Base-by-base conservation (phyloP, 2,113 vertebrate species). In the Leptocoma aspasia region DNA sequence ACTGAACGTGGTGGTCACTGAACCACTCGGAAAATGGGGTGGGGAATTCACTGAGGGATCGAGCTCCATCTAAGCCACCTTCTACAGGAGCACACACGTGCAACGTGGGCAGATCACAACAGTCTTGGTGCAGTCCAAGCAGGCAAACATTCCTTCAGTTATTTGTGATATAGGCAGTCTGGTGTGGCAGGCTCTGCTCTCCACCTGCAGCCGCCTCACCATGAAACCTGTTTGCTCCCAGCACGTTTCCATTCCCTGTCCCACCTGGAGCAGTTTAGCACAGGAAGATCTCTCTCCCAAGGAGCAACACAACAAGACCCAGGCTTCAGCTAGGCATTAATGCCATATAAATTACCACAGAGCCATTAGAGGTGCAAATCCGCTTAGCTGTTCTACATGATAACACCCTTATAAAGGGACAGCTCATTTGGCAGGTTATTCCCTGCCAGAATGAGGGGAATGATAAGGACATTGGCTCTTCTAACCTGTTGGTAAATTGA, bases 311-410 rank as follows among this genome's bases (percentile, higher is more conserved):
- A 49, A 66, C 5, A 41, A 52, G 66, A 60, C 21, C 16, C 64
- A 60, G 65, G 50, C 33, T 80, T 71, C 60, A 78, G 22, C 18
- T 22, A 37, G 60, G 54, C 45, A 47, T 44, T 54, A 60, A 60
- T 22, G 8, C 41, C 52, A 35, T 52, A 77, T 63, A 82, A 93
- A 88, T 91, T 95, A 93, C 86, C 88, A 91, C 26, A 24, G 41
- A 89, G 76, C 84, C 92, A 93, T 86, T 73, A 89, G 79, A 91
- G 68, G 71, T 83, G 78, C 88, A 95, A 85, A 96, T 92, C 93
- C 6, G 1, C 89, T 95, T 44, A 3, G 3, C 89, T 92, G 70
- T 82, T 91, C 86, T 92, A 89, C 72, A 24, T 79, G 77, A 89
- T 80, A 91, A 91, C 84, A 72, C 83, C 73, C 53, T 92, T 69